Evolutionary conservation across 2,888 invertebrate genomes (phyloP), one percentile per base, ranked within the genome.

Genomic region (Stictocephala bisonia): DNA sequence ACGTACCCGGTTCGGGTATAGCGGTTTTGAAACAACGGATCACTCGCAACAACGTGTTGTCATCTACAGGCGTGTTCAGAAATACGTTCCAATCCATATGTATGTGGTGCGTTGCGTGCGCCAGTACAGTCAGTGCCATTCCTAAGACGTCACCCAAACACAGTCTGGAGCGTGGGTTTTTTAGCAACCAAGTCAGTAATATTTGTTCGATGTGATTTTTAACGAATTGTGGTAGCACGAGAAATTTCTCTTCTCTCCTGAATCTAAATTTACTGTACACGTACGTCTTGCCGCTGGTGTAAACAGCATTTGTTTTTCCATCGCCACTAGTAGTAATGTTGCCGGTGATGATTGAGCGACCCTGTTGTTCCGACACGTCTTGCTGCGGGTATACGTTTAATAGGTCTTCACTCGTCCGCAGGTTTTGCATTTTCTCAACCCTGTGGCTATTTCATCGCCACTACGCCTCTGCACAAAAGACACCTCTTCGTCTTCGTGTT

Each of bases 1-100:
- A 56, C 7, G 29, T 27, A 9, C 56, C 56, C n/a, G 56, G 29
- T 24, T 56, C 56, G 13, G 56, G 56, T 3, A 56, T 29, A n/a
- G 24, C 13, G 56, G 7, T 56, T 9, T 26, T 27, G 29, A n/a
- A 56, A 24, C 56, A 27, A n/a, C 56, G 56, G 7, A 26, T n/a
- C 11, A 56, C 29, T 7, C 11, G 7, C 2, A 11, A n/a, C n/a
- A 56, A 9, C 11, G 11, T 27, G 13, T 6, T n/a, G 18, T 56
- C 56, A 18, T 29, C 29, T 13, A 56, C 13, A 3, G 3, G 13
- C 3, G 7, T 9, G n/a, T 18, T 15, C 3, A 56, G 3, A 15
- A 56, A 56, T 7, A 13, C 6, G 2, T 27, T 11, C 3, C 7
- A 56, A 6, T 18, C 7, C 27, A 56, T 3, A 18, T 56, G 13